A percentile compares a stretch with the other conserved stretches of the same genome.
Conservation (phyloP, 2,888 invertebrate genomes). For the Ectemnius lituratus region DNA sequence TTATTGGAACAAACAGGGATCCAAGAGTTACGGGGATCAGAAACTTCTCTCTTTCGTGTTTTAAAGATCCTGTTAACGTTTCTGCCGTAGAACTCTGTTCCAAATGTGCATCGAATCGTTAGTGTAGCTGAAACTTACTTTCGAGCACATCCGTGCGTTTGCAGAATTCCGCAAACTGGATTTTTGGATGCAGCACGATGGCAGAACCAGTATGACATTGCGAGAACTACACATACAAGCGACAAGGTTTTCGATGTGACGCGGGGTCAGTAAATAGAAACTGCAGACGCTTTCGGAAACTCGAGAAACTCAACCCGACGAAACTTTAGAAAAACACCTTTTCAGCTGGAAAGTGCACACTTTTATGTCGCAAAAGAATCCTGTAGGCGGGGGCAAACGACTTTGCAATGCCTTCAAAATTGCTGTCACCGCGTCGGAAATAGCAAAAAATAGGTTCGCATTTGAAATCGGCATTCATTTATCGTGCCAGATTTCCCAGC, state of each 20-base stretch:
- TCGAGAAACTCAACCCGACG: not conserved
- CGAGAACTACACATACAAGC: too few species aligned
- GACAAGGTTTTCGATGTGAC: too few species aligned
- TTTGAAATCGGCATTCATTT: too few species aligned
- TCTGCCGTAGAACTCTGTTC: not conserved
- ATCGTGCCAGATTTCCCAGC: too few species aligned
- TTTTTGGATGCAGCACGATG: not conserved
- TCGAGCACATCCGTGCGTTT: not conserved
- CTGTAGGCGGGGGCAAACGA: too few species aligned
- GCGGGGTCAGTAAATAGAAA: not conserved
- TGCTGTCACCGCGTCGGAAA: too few species aligned
- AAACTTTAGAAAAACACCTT: conserved; percentile 2
- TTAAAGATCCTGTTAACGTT: not conserved
- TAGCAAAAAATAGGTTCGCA: too few species aligned
- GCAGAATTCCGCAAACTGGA: not conserved
- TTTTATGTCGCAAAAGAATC: not conserved
- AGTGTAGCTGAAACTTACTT: not conserved
- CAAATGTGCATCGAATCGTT: conserved; percentile 7
- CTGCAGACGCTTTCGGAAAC: not conserved
- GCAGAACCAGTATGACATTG: not conserved
- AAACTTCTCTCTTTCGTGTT: conserved; percentile 23
- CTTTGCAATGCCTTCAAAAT: too few species aligned
- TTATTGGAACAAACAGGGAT: conserved; percentile 28
- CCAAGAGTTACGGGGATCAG: conserved; percentile 16
- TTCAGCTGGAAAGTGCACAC: not conserved